Percentiles rank a stretch among this genome's conserved stretches.
These are phyloP conservation scores for Sinopyrophorus schimmeli DNA, from an alignment of 2,888 invertebrate species.

Conservation along the genomic window DNA sequence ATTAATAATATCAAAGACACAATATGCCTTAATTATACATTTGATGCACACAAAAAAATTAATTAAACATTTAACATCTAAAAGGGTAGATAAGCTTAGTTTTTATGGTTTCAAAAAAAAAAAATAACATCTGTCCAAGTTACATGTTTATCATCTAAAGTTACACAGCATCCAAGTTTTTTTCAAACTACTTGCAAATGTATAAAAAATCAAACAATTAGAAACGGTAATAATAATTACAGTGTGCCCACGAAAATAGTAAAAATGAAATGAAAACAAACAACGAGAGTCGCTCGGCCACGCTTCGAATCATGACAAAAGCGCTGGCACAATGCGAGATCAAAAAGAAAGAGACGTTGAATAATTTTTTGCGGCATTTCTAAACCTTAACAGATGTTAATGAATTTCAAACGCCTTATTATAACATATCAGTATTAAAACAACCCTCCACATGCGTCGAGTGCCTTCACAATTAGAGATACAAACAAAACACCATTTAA, in stretches of 20 bases:
- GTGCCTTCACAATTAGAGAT: slow-evolving; percentile 13
- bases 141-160: slow-evolving; percentile 24
- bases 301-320: no score
- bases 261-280: slow-evolving; percentile 7
- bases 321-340: background rate
- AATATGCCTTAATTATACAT: no score
- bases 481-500: no score
- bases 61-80: slow-evolving; percentile 4
- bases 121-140: slow-evolving; percentile 20
- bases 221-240: background rate
- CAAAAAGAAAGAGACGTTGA: slow-evolving; percentile 9
- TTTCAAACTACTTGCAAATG: background rate
- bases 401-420: slow-evolving; percentile 31
- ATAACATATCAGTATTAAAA: slow-evolving; percentile 31
- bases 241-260: slow-evolving; percentile 3
- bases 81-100: slow-evolving; percentile 11
- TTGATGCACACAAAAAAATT: background rate
- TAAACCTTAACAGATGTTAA: slow-evolving; percentile 33
- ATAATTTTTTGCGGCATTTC: slow-evolving; percentile 27
- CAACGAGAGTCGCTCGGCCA: no score
- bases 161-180: slow-evolving; percentile 20
- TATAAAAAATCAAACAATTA: background rate
- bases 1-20: no score
- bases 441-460: slow-evolving; percentile 26
- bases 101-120: slow-evolving; percentile 7